Conservation (phyloP, 2,888 invertebrate genomes). For the Elysia crispata region DNA sequence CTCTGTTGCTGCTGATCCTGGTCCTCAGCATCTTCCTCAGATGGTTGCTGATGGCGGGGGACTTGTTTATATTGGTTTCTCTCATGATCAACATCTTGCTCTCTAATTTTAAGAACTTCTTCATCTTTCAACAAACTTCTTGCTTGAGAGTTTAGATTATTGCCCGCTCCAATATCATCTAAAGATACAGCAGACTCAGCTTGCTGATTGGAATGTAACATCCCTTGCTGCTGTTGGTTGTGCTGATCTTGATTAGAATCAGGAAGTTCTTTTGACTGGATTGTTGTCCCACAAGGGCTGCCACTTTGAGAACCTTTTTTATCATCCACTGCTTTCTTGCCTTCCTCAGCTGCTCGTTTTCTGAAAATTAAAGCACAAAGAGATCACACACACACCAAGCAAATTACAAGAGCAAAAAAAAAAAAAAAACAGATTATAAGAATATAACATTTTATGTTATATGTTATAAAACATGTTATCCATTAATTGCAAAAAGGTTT, state of each 20-base stretch:
- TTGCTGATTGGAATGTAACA: neutral
- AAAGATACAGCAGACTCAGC: neutral
- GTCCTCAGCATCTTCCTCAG: neutral
- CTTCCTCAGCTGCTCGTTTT: conserved; percentile 50
- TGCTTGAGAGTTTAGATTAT: neutral
- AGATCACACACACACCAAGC: no score
- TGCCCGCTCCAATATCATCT: neutral
- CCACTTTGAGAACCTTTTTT: no score
- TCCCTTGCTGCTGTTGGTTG: neutral
- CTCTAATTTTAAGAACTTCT: neutral
- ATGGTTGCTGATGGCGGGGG: no score
- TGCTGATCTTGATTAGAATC: neutral
- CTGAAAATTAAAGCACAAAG: no score
- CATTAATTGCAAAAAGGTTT: no score
- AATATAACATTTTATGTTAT: no score
- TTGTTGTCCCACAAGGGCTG: no score
- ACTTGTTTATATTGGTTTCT: no score
- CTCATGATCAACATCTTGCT: neutral
- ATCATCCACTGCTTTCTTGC: conserved; percentile 45
- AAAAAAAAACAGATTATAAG: no score
- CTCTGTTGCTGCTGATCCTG: neutral
- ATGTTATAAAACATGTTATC: no score
- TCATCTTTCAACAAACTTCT: neutral
- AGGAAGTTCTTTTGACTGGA: neutral
- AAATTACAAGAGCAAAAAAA: no score